Conservation (phyloP, 2,888 invertebrate species). For the Cosmia trapezina region DNA sequence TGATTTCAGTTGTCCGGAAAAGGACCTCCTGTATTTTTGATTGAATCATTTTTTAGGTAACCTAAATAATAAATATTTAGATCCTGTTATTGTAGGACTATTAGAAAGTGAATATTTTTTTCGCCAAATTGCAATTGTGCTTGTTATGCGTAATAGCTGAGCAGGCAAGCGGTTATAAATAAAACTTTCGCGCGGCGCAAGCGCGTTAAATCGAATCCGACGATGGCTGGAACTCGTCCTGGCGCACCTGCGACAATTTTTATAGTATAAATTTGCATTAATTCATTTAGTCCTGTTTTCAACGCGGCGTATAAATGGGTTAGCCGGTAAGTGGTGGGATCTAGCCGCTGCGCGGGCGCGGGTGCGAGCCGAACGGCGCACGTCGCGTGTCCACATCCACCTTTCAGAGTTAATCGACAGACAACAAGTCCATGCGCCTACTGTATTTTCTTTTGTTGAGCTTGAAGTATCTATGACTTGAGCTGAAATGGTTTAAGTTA, state of each 20-base stretch:
- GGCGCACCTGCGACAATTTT: conserved; percentile 90
- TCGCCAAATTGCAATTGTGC: conserved; percentile 51
- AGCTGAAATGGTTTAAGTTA: background rate
- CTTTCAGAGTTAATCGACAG: conserved; percentile 67
- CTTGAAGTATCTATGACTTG: conserved; percentile 10
- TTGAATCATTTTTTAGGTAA: background rate
- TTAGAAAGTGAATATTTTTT: conserved; percentile 47
- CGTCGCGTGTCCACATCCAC: conserved; percentile 67
- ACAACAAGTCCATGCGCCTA: conserved; percentile 59
- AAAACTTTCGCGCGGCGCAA: conserved; percentile 86
- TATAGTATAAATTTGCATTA: conserved; percentile 91
- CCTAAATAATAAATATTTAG: background rate
- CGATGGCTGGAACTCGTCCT: conserved; percentile 88
- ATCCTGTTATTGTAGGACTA: background rate
- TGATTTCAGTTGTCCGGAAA: conserved; percentile 4
- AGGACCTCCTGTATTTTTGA: background rate
- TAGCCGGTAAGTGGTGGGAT: conserved; percentile 89
- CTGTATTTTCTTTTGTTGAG: conserved; percentile 51
- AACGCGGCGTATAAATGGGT: conserved; percentile 88
- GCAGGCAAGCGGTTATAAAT: conserved; percentile 83
- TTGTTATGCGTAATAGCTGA: conserved; percentile 77
- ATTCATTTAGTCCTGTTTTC: conserved; percentile 90
- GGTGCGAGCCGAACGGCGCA: conserved; percentile 58
- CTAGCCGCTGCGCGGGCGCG: conserved; percentile 72
- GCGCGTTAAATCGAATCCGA: conserved; percentile 89